Evolutionary conservation across 2,888 invertebrate species (phyloP).

Genomic region (Tyria jacobaeae): DNA sequence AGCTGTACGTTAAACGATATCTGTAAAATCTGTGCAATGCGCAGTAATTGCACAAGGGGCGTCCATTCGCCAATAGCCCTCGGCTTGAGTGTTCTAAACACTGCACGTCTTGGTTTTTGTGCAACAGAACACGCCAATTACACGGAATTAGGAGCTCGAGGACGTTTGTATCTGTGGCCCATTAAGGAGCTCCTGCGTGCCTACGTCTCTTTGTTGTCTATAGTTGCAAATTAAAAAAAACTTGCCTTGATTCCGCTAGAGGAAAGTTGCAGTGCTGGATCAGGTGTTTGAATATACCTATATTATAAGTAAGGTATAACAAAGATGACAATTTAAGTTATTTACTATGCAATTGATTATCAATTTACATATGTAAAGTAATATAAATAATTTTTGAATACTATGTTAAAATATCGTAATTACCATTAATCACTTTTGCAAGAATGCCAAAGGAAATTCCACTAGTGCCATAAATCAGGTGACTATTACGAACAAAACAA

Average conservation of each 20-base stretch:
- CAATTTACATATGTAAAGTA: too few relatives aligned
- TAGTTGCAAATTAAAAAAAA: slow-evolving; percentile 33
- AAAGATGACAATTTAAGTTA: too few relatives aligned
- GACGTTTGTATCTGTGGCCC: slow-evolving; percentile 47
- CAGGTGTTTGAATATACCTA: neutral
- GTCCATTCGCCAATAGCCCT: slow-evolving; percentile 39
- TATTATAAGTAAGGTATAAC: neutral
- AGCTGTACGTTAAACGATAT: slow-evolving; percentile 6
- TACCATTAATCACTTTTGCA: too few relatives aligned
- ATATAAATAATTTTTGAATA: too few relatives aligned
- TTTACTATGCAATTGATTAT: too few relatives aligned
- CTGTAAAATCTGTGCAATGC: slow-evolving; percentile 24
- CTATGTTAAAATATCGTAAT: too few relatives aligned
- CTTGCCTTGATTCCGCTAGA: slow-evolving; percentile 7
- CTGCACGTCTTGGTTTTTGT: slow-evolving; percentile 39
- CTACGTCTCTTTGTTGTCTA: slow-evolving; percentile 36
- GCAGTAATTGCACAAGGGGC: slow-evolving; percentile 40
- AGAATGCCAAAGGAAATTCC: too few relatives aligned
- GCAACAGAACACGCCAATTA: slow-evolving; percentile 51
- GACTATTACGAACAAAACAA: too few relatives aligned
- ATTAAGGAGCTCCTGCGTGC: slow-evolving; percentile 41
- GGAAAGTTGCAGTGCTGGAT: neutral
- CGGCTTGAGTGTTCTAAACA: slow-evolving; percentile 42
- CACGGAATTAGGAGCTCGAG: slow-evolving; percentile 50
- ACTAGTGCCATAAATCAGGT: too few relatives aligned